Evolutionary conservation across 2,113 vertebrate species (phyloP).

Genomic region (Ascaphus truei): DNA sequence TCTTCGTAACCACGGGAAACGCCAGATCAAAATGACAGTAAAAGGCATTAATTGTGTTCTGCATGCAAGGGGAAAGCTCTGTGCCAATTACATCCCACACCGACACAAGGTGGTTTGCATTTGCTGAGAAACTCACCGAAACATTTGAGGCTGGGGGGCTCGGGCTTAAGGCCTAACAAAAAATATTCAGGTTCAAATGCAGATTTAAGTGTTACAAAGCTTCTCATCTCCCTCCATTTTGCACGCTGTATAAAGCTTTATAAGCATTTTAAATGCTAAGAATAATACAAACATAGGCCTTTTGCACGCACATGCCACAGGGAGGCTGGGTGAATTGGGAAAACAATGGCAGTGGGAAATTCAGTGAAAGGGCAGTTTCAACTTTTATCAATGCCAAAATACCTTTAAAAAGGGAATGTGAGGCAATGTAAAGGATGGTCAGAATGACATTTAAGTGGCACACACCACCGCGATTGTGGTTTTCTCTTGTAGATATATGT

Average conservation of each 20-base stretch:
- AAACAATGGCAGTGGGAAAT: too few relatives aligned
- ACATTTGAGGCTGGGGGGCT: slow-evolving; percentile 29
- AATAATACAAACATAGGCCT: too few relatives aligned
- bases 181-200: slow-evolving; percentile 33
- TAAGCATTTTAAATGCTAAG: too few relatives aligned
- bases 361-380: too few relatives aligned
- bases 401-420: too few relatives aligned
- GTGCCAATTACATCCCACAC: slow-evolving; percentile 8
- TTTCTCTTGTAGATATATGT: too few relatives aligned
- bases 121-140: slow-evolving; percentile 18
- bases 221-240: background rate
- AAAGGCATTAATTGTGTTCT: slow-evolving; percentile 22
- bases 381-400: too few relatives aligned
- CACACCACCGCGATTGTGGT: too few relatives aligned
- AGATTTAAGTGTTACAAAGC: slow-evolving; percentile 10
- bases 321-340: too few relatives aligned
- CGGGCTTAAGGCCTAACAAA: slow-evolving; percentile 27
- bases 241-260: background rate
- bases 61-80: slow-evolving; percentile 6
- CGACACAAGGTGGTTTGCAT: slow-evolving; percentile 8
- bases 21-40: slow-evolving; percentile 13
- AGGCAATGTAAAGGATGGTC: too few relatives aligned
- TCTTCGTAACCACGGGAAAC: background rate
- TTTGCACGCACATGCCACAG: too few relatives aligned
- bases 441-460: too few relatives aligned